Percentiles rank a stretch among this genome's conserved stretches.
Conservation (phyloP, 64 coral and sea anemone species). For the Stylophora pistillata region DNA sequence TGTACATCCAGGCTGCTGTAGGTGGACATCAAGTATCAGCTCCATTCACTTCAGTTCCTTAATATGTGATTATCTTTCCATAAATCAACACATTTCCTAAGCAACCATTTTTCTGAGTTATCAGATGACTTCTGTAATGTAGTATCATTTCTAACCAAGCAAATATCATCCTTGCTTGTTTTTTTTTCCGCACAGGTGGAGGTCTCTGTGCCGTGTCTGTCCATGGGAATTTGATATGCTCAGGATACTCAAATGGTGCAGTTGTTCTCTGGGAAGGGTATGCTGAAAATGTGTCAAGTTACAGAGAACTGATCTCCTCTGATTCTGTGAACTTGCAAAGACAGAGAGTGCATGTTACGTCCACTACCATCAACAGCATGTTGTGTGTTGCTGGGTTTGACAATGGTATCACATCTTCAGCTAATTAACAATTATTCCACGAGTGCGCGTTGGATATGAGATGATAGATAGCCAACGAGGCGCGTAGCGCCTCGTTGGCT, state of each 20-base stretch:
- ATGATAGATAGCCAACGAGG: too few relatives aligned
- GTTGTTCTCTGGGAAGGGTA: constrained; percentile 73
- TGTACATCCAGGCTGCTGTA: too few relatives aligned
- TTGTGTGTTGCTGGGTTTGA: constrained; percentile 88
- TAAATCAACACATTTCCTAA: too few relatives aligned
- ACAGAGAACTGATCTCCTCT: constrained; percentile 34
- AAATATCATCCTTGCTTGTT: not conserved
- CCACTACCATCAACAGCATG: constrained; percentile 35
- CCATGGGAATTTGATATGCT: constrained; percentile 53
- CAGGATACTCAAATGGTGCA: constrained; percentile 84
- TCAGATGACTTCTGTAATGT: too few relatives aligned
- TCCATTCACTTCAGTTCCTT: too few relatives aligned
- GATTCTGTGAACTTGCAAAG: constrained; percentile 1
- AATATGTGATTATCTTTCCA: too few relatives aligned
- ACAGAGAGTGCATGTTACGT: constrained; percentile 43
- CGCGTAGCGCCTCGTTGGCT: too few relatives aligned
- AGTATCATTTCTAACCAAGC: too few relatives aligned
- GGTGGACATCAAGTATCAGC: too few relatives aligned
- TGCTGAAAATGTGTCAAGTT: constrained; percentile 35
- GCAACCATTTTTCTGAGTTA: too few relatives aligned
- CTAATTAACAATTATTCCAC: not conserved
- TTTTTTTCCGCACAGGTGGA: constrained; percentile 61
- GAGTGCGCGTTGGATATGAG: too few relatives aligned
- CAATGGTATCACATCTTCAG: constrained; percentile 53
- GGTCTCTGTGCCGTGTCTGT: constrained; percentile 66